Evolutionary conservation across 2,888 invertebrate species (phyloP).

Genomic region (Piscicola geometra): DNA sequence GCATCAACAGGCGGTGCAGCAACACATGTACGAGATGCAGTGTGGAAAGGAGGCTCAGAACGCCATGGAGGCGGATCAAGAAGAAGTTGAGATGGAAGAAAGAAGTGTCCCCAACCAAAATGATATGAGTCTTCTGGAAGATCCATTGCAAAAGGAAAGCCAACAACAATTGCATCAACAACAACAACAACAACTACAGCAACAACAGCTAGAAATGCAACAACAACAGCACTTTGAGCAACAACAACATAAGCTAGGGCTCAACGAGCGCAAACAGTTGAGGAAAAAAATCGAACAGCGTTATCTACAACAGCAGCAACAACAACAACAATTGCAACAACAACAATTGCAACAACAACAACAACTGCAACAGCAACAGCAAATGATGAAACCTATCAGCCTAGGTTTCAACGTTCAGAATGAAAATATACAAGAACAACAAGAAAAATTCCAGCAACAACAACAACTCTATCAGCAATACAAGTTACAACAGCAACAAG

Average conservation of each 20-base stretch:
- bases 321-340: conserved; percentile 12
- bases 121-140: not conserved
- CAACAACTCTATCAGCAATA: not conserved
- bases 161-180: not conserved
- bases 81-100: no score
- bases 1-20: no score
- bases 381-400: not conserved
- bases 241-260: not conserved
- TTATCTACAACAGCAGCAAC: conserved; percentile 10
- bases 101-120: no score
- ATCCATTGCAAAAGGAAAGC: not conserved
- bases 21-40: no score
- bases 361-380: not conserved
- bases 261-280: not conserved
- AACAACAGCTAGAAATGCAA: not conserved
- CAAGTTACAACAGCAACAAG: not conserved
- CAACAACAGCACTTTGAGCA: not conserved
- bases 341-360: not conserved
- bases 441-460: not conserved
- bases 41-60: no score
- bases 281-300: not conserved
- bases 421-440: not conserved
- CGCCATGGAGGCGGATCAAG: no score
- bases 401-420: no score
- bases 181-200: not conserved